Evolutionary conservation across 2,797 vertebrate species (phyloP), one percentile per base, ranked within the genome.

Genomic region (Monodelphis domestica): DNA sequence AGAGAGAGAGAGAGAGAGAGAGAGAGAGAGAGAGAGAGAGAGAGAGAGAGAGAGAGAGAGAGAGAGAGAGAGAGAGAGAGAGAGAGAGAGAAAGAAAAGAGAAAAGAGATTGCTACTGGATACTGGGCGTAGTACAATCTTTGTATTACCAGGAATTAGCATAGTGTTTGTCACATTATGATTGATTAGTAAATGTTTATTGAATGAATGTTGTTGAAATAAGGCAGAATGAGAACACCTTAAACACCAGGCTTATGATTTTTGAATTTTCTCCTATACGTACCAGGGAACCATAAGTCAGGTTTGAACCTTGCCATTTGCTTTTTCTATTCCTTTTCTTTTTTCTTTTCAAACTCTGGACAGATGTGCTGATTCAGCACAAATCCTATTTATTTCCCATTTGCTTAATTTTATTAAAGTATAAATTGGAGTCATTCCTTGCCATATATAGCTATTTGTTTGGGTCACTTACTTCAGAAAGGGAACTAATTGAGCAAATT

Each of bases 301-400:
- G 7, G 45, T 38, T 45, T 78, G n/a, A 21, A 12, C 12, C n/a
- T 33, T 38, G 53, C 88, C 17, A 2, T 89, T 93, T 55, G 26
- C 88, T 63, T 91, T 45, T 88, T 54, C 92, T 14, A 45, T 50
- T 78, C 30, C 6, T 52, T 91, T 89, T 70, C 95, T 93, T 12
- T 90, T n/a, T 59, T 95, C 57, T 89, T 89, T 90, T 94, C 92
- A 90, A 94, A 95, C 52, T 7, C 92, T 92, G 45, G 90, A 56
- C 94, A 94, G 87, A 93, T 91, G 56, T 87, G 28, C 28, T 63
- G 1, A 45, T 91, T 87, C 63, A 88, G 78, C 90, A 59, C 57
- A 53, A 93, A 52, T 90, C 90, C 57, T 91, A 52, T 78, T 84
- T 90, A 4, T 87, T 55, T 94, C 84, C 94, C 45, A 90, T 90